Base-by-base conservation (phyloP, 2,888 invertebrate genomes). In the Trachelus stipa region DNA sequence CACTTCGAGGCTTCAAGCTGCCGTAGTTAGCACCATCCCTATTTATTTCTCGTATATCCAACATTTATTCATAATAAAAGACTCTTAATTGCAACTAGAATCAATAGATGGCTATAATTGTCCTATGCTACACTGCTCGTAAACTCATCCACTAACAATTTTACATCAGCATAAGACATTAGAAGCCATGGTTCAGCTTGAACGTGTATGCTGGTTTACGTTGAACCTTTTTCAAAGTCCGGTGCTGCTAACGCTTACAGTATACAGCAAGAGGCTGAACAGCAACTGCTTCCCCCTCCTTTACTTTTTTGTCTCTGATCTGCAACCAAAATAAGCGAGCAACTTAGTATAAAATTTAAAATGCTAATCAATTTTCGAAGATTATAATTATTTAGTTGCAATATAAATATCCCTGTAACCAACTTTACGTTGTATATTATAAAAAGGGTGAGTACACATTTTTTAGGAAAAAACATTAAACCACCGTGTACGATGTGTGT, bases 221-320 rank as follows among this genome's bases (percentile, higher is more conserved):
- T 82, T 81, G 83, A 86, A 87, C 82, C 84, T 82, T 83, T 85
- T 85, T 81, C 78, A 79, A 83, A 89, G 85, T 85, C 87, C 88
- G 87, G 86, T 87, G 88, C 86, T 84, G 86, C 88, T 85, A 84
- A 86, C 82, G 84, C 87, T 96, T 97, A 97, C 95, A 97, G 95
- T 95, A 97, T 97, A 94, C 96, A 96, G 94, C 97, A 97, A 86
- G 97, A 96, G 89, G 97, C 95, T 89, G 97, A 97, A 94, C 97
- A 98, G 95, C 97, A 97, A 95, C 97, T 97, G 94, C 97, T 97
- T 89, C 97, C 97, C 86, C 97, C 97, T 86, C 97, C 97, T 96
- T 98, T 98, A 94, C 97, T 97, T 93, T 97, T 97, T 93, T 97
- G 97, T 93, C 97, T 95, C 94, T 97, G 97, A 95, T 97, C 97